These are phyloP conservation scores for Emmelina monodactyla DNA, from an alignment of 2,888 invertebrate species.

Conservation along the genomic window DNA sequence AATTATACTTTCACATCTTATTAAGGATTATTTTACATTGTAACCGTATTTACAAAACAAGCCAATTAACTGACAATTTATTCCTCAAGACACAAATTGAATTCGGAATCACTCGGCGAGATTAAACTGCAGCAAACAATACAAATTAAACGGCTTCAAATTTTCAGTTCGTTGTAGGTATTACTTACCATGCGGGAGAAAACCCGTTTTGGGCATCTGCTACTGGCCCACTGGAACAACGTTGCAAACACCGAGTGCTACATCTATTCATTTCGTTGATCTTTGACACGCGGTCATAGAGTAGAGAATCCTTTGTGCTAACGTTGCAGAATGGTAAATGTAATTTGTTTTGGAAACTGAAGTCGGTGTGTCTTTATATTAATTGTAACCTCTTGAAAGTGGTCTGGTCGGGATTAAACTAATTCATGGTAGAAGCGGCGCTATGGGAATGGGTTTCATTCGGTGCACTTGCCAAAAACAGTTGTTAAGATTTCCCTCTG, in stretches of 20 bases:
- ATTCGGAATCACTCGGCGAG: too few species aligned
- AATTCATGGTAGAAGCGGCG: constrained; percentile 25
- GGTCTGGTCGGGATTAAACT: constrained; percentile 42
- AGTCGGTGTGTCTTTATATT: constrained; percentile 56
- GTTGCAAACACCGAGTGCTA: not conserved
- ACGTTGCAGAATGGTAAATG: constrained; percentile 4
- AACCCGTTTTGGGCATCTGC: constrained; percentile 53
- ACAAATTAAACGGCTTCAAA: not conserved
- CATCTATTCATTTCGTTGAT: not conserved
- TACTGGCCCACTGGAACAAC: constrained; percentile 29
- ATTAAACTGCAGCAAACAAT: too few species aligned
- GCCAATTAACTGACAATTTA: too few species aligned
- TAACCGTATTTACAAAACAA: too few species aligned
- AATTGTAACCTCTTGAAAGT: constrained; percentile 56
- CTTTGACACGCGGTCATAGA: constrained; percentile 19
- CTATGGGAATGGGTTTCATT: too few species aligned
- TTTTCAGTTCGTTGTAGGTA: not conserved
- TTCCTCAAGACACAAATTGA: too few species aligned
- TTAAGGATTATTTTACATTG: too few species aligned
- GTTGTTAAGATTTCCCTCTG: too few species aligned
- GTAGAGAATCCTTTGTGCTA: constrained; percentile 16
- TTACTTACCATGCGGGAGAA: constrained; percentile 33
- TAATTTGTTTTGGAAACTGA: constrained; percentile 22
- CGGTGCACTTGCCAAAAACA: too few species aligned
- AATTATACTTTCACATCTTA: too few species aligned